Evolutionary conservation across 2,888 invertebrate genomes (phyloP).

Genomic region (Steinernema carpocapsae): DNA sequence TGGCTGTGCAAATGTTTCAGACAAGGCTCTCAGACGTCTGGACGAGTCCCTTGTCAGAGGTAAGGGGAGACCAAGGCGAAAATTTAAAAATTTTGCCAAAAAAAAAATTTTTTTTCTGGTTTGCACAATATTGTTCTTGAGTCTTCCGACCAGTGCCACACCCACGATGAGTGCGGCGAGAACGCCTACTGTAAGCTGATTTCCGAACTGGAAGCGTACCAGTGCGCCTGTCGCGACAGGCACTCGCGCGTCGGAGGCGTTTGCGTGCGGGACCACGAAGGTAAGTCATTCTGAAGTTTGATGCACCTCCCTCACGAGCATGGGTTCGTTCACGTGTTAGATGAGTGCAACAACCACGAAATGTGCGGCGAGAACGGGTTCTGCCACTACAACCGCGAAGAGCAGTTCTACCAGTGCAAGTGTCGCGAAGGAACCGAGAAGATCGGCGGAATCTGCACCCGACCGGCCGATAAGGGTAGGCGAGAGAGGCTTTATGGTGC

Average conservation of each 20-base stretch:
- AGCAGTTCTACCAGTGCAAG: constrained; percentile 63
- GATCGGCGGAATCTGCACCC: constrained; percentile 17
- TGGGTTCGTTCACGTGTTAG: constrained; percentile 18
- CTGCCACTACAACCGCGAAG: constrained; percentile 59
- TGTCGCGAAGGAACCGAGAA: constrained; percentile 72
- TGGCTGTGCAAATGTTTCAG: too few species aligned
- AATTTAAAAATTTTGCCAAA: too few species aligned
- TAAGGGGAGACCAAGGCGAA: too few species aligned
- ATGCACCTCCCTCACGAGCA: constrained; percentile 25
- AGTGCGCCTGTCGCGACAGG: constrained; percentile 29
- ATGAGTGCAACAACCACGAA: constrained; percentile 43
- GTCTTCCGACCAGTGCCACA: constrained; percentile 16
- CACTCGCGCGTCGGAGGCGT: constrained; percentile 27
- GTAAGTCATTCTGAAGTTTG: not conserved
- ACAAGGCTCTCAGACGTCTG: constrained; percentile 66
- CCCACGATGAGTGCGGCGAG: constrained; percentile 25
- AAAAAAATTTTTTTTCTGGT: too few species aligned
- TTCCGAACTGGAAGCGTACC: constrained; percentile 1
- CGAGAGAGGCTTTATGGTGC: not conserved
- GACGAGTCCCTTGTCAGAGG: constrained; percentile 67
- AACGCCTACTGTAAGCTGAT: constrained; percentile 30
- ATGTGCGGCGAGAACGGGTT: constrained; percentile 64
- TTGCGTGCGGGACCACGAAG: constrained; percentile 23
- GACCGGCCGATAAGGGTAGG: constrained; percentile 4
- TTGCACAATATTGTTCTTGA: too few species aligned